phyloP scores from a whole-genome alignment of 2,888 invertebrate species.

The Papilio elwesi region DNA sequence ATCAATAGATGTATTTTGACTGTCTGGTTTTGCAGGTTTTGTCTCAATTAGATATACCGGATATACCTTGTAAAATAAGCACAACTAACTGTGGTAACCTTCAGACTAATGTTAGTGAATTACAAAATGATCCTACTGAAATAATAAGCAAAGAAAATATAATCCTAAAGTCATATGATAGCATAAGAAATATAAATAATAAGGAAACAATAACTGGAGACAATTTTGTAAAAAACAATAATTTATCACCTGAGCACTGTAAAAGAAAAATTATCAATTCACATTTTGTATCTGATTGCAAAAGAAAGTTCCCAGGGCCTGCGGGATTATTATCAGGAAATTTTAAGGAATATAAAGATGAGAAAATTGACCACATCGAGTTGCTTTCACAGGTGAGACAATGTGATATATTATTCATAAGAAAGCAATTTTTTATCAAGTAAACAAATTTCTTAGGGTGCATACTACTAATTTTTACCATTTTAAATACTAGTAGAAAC shows the following conservation, averaged over 20 bases:
- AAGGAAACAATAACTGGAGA: conserved; percentile 2
- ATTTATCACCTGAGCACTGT: conserved; percentile 60
- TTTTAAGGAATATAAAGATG: conserved; percentile 65
- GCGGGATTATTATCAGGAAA: conserved; percentile 72
- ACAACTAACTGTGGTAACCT: neutral
- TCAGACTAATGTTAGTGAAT: neutral
- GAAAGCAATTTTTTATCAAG: neutral
- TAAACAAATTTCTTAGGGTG: neutral
- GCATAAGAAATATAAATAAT: conserved; percentile 11
- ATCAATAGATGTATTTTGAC: neutral
- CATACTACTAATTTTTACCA: neutral
- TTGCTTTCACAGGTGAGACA: conserved; percentile 68
- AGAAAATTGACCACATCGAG: conserved; percentile 69
- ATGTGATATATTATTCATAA: neutral
- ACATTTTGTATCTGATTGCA: conserved; percentile 71
- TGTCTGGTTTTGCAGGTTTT: conserved; percentile 1
- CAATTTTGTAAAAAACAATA: conserved; percentile 23
- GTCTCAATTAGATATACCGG: conserved; percentile 20
- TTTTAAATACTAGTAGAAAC: too few relatives aligned
- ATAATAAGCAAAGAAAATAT: neutral
- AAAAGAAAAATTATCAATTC: conserved; percentile 74
- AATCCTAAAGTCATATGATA: neutral
- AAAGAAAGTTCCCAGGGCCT: conserved; percentile 79
- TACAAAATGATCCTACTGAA: conserved; percentile 8
- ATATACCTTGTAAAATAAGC: neutral